Percentiles rank a stretch among this genome's conserved stretches.
phyloP scores from a whole-genome alignment of 1,140 invertebrate genomes.

The Zaprionus vittiger region DNA sequence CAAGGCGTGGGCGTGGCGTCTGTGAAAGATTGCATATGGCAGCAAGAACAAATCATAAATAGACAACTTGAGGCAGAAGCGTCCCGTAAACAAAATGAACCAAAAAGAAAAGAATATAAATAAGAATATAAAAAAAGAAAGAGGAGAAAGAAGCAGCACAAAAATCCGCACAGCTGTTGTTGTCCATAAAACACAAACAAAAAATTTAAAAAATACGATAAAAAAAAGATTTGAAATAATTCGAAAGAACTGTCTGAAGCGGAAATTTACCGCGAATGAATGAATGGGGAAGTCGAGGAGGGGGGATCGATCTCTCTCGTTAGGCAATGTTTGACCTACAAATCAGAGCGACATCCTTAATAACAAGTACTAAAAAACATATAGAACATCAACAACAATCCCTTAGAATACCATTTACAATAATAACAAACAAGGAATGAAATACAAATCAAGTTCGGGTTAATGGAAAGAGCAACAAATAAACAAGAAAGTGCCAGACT shows the following conservation, averaged over 20 bases:
- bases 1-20: not conserved
- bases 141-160: not conserved
- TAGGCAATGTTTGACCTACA: slow-evolving; percentile 48
- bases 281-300: not conserved
- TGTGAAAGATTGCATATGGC: slow-evolving; percentile 71
- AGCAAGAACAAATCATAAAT: slow-evolving; percentile 49
- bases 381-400: not conserved
- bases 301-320: not conserved
- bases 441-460: slow-evolving; percentile 62
- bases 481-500: slow-evolving; percentile 5
- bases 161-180: slow-evolving; percentile 40
- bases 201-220: slow-evolving; percentile 16
- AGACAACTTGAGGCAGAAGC: slow-evolving; percentile 56
- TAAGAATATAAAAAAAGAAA: slow-evolving; percentile 19
- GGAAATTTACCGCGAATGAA: not conserved
- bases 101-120: not conserved
- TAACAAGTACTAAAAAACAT: not conserved
- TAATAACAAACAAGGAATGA: slow-evolving; percentile 54
- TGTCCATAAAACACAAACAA: slow-evolving; percentile 28
- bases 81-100: slow-evolving; percentile 43
- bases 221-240: slow-evolving; percentile 5
- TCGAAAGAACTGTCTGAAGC: not conserved
- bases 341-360: slow-evolving; percentile 42
- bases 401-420: slow-evolving; percentile 19
- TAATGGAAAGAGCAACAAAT: slow-evolving; percentile 54